Conservation (phyloP, 2,113 vertebrate genomes). For the Melospiza georgiana region DNA sequence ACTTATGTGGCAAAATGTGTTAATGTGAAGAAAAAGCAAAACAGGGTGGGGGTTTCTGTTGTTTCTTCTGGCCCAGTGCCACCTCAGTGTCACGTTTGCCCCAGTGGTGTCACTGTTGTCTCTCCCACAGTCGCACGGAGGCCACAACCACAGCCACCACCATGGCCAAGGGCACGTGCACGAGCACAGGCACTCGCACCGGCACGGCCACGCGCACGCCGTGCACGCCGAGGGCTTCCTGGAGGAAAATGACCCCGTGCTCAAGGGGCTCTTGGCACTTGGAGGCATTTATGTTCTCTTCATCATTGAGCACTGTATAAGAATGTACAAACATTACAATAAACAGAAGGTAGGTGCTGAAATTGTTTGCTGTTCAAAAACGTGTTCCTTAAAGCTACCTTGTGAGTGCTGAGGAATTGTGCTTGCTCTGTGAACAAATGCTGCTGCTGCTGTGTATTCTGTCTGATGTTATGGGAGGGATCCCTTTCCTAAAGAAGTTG, state of each 20-base stretch:
- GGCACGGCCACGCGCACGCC: slow-evolving; percentile 55
- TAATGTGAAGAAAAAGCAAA: too few species aligned
- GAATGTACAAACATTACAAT: slow-evolving; percentile 95
- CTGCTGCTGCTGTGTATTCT: background rate
- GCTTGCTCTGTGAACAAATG: background rate
- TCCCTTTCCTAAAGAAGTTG: background rate
- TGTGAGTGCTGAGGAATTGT: background rate
- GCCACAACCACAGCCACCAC: slow-evolving; percentile 84
- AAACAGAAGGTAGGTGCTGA: slow-evolving; percentile 79
- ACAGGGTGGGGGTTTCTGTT: background rate
- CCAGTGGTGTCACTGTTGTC: background rate
- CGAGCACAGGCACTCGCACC: slow-evolving; percentile 66
- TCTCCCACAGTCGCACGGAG: slow-evolving; percentile 83
- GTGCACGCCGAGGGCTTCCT: slow-evolving; percentile 60
- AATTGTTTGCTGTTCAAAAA: background rate
- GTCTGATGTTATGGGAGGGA: background rate
- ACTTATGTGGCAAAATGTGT: accelerated
- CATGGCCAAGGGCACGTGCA: slow-evolving; percentile 39
- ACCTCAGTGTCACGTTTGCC: background rate
- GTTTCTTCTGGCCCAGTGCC: accelerated
- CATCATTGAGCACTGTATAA: slow-evolving; percentile 95
- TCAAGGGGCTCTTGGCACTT: slow-evolving; percentile 93
- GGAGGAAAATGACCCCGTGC: slow-evolving; percentile 87
- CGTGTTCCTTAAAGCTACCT: accelerated
- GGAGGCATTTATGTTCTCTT: slow-evolving; percentile 96